phyloP scores from a whole-genome alignment of 2,113 vertebrate genomes.

The Brachirus orientalis region DNA sequence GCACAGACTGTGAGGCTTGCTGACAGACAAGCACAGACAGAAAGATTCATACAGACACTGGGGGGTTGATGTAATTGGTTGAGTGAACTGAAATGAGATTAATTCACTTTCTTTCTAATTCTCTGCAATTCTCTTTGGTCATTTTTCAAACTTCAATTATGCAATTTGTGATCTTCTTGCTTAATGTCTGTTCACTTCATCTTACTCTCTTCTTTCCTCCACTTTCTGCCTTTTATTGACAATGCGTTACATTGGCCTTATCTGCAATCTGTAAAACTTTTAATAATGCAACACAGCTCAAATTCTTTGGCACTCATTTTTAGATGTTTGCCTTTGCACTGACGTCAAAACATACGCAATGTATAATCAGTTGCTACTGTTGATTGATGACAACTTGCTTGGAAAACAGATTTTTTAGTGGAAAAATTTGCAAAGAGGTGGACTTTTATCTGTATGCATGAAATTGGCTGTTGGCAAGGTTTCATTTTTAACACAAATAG shows the following conservation, averaged over 20 bases:
- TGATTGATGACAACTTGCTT: too few relatives aligned
- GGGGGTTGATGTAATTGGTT: too few relatives aligned
- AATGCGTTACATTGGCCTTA: conserved; percentile 19
- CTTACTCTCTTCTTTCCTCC: background rate
- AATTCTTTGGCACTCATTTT: conserved; percentile 38
- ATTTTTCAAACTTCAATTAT: background rate
- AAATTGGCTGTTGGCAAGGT: too few relatives aligned
- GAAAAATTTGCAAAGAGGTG: too few relatives aligned
- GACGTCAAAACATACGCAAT: conserved; percentile 14
- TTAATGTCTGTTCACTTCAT: background rate
- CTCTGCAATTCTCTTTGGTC: too few relatives aligned
- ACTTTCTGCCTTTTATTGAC: conserved; percentile 5
- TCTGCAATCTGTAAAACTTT: conserved; percentile 48
- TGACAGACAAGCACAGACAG: too few relatives aligned
- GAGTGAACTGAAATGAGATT: conserved; percentile 14
- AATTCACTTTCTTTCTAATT: conserved; percentile 54
- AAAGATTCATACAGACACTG: conserved; percentile 1
- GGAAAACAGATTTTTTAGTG: too few relatives aligned
- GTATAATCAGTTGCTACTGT: conserved; percentile 13
- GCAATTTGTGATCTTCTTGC: background rate
- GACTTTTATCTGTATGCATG: too few relatives aligned
- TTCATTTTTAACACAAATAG: too few relatives aligned
- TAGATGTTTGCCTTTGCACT: conserved; percentile 52
- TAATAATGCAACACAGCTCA: conserved; percentile 66
- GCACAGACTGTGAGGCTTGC: too few relatives aligned